phyloP scores from a whole-genome alignment of 2,888 invertebrate species.

The Bursaphelenchus okinawaensis region DNA sequence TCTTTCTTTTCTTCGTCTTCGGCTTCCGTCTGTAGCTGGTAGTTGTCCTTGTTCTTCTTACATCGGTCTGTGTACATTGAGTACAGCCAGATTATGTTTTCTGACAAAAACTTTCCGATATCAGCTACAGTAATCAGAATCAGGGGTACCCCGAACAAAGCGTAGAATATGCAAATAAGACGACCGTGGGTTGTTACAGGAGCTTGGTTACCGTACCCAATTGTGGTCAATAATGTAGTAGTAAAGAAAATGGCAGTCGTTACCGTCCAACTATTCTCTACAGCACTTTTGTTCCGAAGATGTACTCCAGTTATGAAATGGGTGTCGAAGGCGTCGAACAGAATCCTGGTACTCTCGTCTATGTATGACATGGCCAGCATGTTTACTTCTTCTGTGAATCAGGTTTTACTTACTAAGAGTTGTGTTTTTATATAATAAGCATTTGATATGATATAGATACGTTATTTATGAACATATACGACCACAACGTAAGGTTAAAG shows the following conservation, averaged over 20 bases:
- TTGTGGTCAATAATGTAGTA: slow-evolving; percentile 55
- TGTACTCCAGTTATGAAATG: slow-evolving; percentile 52
- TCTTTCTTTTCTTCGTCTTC: slow-evolving; percentile 20
- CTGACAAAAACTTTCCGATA: slow-evolving; percentile 57
- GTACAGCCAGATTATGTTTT: slow-evolving; percentile 56
- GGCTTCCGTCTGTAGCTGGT: slow-evolving; percentile 20
- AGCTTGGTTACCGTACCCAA: slow-evolving; percentile 57
- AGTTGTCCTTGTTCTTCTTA: slow-evolving; percentile 21
- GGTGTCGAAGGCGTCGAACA: slow-evolving; percentile 58
- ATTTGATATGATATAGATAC: too few relatives aligned
- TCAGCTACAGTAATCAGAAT: slow-evolving; percentile 57
- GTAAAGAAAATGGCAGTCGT: slow-evolving; percentile 57
- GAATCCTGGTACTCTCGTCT: slow-evolving; percentile 50
- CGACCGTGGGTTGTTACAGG: slow-evolving; percentile 56
- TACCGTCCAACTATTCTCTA: slow-evolving; percentile 50
- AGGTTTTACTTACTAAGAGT: slow-evolving; percentile 26
- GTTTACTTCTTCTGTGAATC: slow-evolving; percentile 26
- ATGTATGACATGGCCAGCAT: slow-evolving; percentile 44
- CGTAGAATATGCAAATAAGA: slow-evolving; percentile 56
- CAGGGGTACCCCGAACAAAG: slow-evolving; percentile 56
- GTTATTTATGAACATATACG: slow-evolving; percentile 1
- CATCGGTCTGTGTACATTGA: slow-evolving; percentile 27
- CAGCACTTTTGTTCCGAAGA: slow-evolving; percentile 27
- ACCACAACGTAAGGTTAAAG: background rate
- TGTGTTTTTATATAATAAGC: background rate